These are phyloP conservation scores for Lasioglossum albipes DNA, from an alignment of 1,140 invertebrate genomes.

Conservation along the genomic window DNA sequence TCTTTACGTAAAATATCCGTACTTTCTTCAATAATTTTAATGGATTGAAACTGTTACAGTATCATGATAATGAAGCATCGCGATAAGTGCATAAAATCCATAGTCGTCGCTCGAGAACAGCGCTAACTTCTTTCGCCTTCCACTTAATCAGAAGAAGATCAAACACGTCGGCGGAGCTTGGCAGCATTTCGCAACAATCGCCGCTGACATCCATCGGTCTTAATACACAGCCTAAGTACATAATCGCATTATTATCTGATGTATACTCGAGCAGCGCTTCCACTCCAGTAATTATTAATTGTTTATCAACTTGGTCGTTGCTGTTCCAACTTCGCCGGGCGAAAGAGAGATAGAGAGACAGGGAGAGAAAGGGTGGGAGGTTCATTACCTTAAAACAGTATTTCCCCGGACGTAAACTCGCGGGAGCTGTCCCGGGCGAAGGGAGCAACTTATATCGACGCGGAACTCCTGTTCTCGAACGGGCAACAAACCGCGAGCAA, in stretches of 20 bases:
- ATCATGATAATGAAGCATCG: no score
- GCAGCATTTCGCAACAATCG: not conserved
- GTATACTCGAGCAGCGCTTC: not conserved
- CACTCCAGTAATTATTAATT: not conserved
- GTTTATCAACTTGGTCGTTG: not conserved
- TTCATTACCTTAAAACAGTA: not conserved
- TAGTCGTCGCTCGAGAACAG: not conserved
- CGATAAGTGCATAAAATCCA: no score
- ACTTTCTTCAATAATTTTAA: no score
- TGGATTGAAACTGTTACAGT: no score
- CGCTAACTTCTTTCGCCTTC: not conserved
- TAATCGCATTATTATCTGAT: not conserved
- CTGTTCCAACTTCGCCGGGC: not conserved
- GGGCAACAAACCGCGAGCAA: not conserved
- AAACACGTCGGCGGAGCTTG: not conserved
- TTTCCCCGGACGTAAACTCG: not conserved
- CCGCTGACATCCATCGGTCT: not conserved
- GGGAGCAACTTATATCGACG: not conserved
- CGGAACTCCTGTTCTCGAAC: not conserved
- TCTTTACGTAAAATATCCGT: no score
- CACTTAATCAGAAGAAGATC: not conserved
- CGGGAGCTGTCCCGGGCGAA: no score
- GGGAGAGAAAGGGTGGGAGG: no score
- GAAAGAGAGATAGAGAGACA: no score
- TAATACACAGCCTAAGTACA: not conserved